Evolutionary conservation across 1,140 invertebrate genomes (phyloP), one percentile per base, ranked within the genome.

Genomic region (Brachionus angularis): DNA sequence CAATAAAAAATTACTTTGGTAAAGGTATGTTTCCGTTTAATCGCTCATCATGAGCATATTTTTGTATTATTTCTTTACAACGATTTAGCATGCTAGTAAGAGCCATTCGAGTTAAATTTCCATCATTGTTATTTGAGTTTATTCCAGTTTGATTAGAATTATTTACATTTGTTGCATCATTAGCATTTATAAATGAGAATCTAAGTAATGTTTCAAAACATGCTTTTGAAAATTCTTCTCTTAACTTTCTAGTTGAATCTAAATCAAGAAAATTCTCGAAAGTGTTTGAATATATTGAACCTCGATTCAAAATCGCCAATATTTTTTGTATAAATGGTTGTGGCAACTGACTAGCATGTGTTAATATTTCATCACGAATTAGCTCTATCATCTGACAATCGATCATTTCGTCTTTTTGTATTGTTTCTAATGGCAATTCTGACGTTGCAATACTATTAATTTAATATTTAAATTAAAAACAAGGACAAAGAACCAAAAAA

Each of bases 141-240:
- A n/a, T n/a, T 67, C 74, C 29, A 47, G 72, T 52, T 70, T 47
- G 52, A 10, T 12, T 62, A 31, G 34, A 8, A 36, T 47, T 7
- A 61, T 88, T 29, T 87, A 83, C 72, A 88, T 76, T 74, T 31
- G 72, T 27, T 73, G 75, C 1, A 73, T 74, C 18, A 34, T 33
- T 58, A 72, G 74, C 34, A 72, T 74, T 77, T 46, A 85, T 77
- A 74, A 86, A 84, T 0, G 92, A 94, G 83, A 96, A 96, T 80
- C 96, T 91, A 12, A 97, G 84, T 21, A 96, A 83, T 0, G 93
- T 96, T 81, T 96, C 93, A 78, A 97, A 96, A 78, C 94, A 97
- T 0, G 89, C 90, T 77, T 93, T 89, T 21, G 93, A 93, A 83
- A 97, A 96, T 77, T 96, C 93, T 81, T 97, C 93, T 21, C 93